phyloP scores from a whole-genome alignment of 92 coral and sea anemone species.

The Ricordea florida region DNA sequence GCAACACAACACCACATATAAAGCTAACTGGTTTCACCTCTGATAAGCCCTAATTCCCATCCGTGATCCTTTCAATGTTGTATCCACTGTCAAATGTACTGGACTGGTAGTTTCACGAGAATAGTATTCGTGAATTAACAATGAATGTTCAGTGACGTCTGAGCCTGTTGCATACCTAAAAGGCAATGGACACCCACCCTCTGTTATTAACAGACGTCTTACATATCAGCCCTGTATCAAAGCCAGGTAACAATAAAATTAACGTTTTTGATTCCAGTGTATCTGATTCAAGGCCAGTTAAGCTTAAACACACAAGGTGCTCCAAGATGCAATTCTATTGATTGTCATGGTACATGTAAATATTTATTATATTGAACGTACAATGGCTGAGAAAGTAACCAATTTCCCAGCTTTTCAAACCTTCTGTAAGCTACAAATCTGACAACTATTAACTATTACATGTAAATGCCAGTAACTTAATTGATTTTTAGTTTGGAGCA shows the following conservation, averaged over 20 bases:
- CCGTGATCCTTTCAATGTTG: slow-evolving; percentile 79
- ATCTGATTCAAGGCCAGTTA: no score
- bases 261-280: no score
- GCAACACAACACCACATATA: background rate
- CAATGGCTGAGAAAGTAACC: no score
- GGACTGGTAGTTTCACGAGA: slow-evolving; percentile 93
- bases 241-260: no score
- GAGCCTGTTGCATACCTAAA: slow-evolving; percentile 98
- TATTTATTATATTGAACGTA: background rate
- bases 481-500: no score
- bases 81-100: slow-evolving; percentile 91
- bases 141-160: slow-evolving; percentile 94
- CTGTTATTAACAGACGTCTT: background rate
- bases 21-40: slow-evolving; percentile 64
- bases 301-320: no score
- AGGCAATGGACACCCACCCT: background rate
- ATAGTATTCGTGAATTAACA: slow-evolving; percentile 93
- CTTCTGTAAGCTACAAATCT: no score
- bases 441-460: no score
- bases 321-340: no score
- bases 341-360: no score
- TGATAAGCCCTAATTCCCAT: slow-evolving; percentile 93
- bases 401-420: no score
- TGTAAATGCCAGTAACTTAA: no score
- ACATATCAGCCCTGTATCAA: background rate